These are phyloP conservation scores for Danaus plexippus DNA, from an alignment of 1,140 invertebrate species.

Conservation along the genomic window DNA sequence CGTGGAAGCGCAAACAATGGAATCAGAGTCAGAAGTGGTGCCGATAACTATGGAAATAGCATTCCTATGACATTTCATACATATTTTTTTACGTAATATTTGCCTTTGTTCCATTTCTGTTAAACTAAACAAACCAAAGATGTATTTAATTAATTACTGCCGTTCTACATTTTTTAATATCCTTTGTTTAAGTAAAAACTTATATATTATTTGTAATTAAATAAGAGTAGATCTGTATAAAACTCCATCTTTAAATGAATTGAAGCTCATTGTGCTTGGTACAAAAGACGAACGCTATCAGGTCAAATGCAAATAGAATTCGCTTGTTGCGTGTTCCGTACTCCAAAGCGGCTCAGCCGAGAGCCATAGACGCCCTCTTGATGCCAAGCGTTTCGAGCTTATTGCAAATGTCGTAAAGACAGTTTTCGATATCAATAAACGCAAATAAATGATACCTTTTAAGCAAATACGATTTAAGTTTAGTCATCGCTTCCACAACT, in stretches of 20 bases:
- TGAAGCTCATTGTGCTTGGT: conserved; percentile 21
- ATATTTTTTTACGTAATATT: too few relatives aligned
- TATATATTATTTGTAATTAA: too few relatives aligned
- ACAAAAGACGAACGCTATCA: conserved; percentile 48
- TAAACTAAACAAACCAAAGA: too few relatives aligned
- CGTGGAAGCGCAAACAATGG: conserved; percentile 18
- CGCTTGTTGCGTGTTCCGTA: conserved; percentile 55
- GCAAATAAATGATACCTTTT: conserved; percentile 47
- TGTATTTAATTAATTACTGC: too few relatives aligned
- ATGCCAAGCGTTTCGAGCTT: conserved; percentile 45
- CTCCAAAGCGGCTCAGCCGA: conserved; percentile 24
- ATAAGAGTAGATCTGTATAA: not conserved
- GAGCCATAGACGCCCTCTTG: conserved; percentile 29
- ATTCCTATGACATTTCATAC: conserved; percentile 12
- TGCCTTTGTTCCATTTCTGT: too few relatives aligned
- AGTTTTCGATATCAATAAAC: conserved; percentile 63
- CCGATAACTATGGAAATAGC: conserved; percentile 17
- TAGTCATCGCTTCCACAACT: too few relatives aligned
- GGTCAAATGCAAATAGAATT: conserved; percentile 63
- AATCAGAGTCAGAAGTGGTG: not conserved
- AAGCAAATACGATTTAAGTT: conserved; percentile 9
- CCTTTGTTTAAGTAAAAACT: too few relatives aligned
- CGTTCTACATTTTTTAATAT: too few relatives aligned
- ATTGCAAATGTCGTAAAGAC: conserved; percentile 58
- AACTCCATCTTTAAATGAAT: conserved; percentile 9